Conservation (phyloP, 2,888 invertebrate genomes). For the Platycnemis pennipes region DNA sequence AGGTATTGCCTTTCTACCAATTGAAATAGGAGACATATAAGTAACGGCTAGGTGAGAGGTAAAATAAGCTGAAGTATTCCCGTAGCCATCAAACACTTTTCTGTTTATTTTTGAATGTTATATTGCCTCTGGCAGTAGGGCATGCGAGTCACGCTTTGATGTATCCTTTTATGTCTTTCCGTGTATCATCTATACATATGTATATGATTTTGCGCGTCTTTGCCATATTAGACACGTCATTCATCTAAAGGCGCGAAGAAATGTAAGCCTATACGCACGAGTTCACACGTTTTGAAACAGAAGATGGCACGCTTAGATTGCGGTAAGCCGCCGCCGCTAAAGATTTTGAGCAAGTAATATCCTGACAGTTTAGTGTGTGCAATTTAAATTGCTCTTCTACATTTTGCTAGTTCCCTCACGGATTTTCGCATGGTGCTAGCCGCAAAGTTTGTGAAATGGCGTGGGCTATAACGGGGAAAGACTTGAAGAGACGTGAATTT, state of each 20-base stretch:
- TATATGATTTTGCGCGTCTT: background rate
- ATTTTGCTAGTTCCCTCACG: background rate
- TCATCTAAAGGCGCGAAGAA: background rate
- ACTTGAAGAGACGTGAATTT: background rate
- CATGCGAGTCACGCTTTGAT: background rate
- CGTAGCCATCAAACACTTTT: too few species aligned
- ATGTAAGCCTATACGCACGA: background rate
- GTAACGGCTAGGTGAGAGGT: too few species aligned
- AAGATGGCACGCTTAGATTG: background rate
- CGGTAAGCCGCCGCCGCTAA: background rate
- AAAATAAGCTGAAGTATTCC: too few species aligned
- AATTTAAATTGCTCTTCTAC: background rate
- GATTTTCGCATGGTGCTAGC: background rate
- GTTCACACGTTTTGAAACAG: background rate
- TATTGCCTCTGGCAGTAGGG: background rate
- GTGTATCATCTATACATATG: background rate
- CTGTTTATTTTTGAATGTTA: too few species aligned
- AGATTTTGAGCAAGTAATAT: background rate
- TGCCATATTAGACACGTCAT: background rate
- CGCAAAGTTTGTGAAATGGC: background rate
- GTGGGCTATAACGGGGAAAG: background rate
- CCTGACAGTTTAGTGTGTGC: conserved; percentile 7
- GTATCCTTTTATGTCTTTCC: background rate
- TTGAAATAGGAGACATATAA: too few species aligned
- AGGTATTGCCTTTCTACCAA: too few species aligned